Evolutionary conservation across 2,113 vertebrate species (phyloP).

Genomic region (Barnardius zonarius): DNA sequence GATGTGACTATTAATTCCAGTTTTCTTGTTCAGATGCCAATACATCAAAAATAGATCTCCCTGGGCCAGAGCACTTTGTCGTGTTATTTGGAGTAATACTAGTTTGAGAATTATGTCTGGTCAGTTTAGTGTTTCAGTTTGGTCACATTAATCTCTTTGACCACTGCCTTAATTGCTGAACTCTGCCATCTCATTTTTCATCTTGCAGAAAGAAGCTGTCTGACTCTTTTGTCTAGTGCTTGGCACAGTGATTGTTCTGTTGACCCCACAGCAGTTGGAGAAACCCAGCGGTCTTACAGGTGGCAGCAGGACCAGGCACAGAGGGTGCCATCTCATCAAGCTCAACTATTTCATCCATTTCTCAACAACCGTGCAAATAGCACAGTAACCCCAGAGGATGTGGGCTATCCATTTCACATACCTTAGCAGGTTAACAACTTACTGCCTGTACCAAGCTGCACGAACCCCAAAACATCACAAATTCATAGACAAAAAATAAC

Average conservation of each 20-base stretch:
- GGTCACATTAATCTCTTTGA: conserved; percentile 29
- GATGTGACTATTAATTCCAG: conserved; percentile 2
- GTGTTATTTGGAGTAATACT: neutral
- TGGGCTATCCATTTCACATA: neutral
- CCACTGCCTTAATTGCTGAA: conserved; percentile 22
- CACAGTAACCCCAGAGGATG: neutral
- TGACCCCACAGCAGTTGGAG: neutral
- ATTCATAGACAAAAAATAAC: neutral
- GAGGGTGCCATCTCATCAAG: neutral
- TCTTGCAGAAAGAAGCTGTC: conserved; percentile 8
- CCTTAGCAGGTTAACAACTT: neutral
- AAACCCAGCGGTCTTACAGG: neutral
- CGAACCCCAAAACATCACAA: neutral
- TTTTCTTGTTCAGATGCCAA: neutral
- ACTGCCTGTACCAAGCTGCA: neutral
- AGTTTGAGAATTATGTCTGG: conserved; percentile 1
- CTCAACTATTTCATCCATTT: neutral
- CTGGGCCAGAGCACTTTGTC: neutral
- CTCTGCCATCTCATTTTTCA: conserved; percentile 10
- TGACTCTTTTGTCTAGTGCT: neutral
- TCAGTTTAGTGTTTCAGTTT: neutral
- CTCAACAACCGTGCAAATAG: neutral
- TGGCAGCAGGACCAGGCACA: neutral
- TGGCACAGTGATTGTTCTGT: neutral
- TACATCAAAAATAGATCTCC: conserved; percentile 23